Conservation (phyloP, 2,113 vertebrate species). For the Lycaon pictus region DNA sequence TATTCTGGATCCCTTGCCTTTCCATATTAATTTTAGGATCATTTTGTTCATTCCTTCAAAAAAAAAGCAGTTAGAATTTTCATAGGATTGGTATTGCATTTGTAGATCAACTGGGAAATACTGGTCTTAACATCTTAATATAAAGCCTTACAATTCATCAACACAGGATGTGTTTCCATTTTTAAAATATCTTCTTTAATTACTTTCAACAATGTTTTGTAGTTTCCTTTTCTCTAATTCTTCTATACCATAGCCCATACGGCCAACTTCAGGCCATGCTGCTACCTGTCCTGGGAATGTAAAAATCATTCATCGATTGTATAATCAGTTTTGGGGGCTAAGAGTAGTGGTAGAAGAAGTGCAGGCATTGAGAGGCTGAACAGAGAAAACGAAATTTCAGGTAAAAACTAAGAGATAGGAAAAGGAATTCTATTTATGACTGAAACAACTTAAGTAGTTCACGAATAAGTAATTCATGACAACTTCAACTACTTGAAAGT, state of each 20-base stretch:
- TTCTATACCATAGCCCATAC: background rate
- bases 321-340: background rate
- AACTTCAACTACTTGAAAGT: background rate
- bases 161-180: background rate
- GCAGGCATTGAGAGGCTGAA: background rate
- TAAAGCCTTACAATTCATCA: background rate
- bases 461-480: background rate
- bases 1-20: background rate
- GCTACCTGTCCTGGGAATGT: background rate
- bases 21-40: background rate
- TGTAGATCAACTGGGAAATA: background rate
- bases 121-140: background rate
- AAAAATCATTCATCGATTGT: background rate
- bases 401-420: background rate
- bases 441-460: background rate
- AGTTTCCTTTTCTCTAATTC: background rate
- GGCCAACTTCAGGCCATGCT: background rate
- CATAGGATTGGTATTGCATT: background rate
- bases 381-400: background rate
- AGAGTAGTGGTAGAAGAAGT: background rate
- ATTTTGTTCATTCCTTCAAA: background rate
- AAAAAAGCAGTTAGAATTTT: background rate
- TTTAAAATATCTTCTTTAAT: background rate
- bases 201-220: background rate
- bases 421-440: background rate